Percentiles rank a stretch among this genome's conserved stretches.
Conservation (phyloP, 2,888 invertebrate species). For the Plebejus anna region DNA sequence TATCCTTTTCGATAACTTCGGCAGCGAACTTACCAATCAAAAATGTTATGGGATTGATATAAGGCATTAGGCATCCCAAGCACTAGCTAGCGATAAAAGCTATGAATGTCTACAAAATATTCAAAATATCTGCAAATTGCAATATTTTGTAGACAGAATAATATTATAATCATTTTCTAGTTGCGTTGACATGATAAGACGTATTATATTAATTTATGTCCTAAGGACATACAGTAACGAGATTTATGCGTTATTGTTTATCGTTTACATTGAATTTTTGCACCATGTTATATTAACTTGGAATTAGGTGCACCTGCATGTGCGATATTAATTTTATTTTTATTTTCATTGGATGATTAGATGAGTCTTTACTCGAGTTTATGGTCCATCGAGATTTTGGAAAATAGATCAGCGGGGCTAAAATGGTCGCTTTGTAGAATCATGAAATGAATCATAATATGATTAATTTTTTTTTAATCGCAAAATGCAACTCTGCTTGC, state of each 20-base stretch:
- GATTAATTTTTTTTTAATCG: too few relatives aligned
- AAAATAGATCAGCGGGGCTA: too few relatives aligned
- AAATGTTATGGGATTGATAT: neutral
- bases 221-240: slow-evolving; percentile 13
- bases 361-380: too few relatives aligned
- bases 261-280: slow-evolving; percentile 9
- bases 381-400: too few relatives aligned
- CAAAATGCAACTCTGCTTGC: too few relatives aligned
- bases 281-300: neutral
- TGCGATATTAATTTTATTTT: too few relatives aligned
- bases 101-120: neutral
- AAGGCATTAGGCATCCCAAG: neutral
- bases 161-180: neutral
- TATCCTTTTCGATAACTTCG: too few relatives aligned
- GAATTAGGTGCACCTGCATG: slow-evolving; percentile 4
- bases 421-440: too few relatives aligned
- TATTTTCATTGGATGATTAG: too few relatives aligned
- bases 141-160: neutral
- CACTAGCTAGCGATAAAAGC: neutral
- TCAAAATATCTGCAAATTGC: neutral
- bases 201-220: neutral
- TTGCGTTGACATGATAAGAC: neutral
- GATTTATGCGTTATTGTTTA: slow-evolving; percentile 9
- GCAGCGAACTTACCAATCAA: too few relatives aligned
- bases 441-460: too few relatives aligned